Evolutionary conservation across 2,113 vertebrate species (phyloP), one percentile per base, ranked within the genome.

Genomic region (Zonotrichia leucophrys): DNA sequence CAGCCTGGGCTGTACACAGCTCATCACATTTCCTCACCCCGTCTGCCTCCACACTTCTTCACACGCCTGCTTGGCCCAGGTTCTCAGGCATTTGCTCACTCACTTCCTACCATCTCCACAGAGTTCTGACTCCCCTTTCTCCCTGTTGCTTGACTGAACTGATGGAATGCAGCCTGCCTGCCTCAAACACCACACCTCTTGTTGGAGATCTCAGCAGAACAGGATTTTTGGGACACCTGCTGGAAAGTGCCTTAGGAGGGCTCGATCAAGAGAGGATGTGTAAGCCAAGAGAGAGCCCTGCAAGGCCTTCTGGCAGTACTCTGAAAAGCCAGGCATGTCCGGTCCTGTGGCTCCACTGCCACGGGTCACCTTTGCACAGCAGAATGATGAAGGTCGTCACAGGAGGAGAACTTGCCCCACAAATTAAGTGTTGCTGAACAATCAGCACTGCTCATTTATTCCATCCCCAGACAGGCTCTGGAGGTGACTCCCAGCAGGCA

Each of bases 61-160:
- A 66, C 63, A 80, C 5, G 16, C 35, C 20, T 74, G 0, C 47
- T 33, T 28, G 49, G 41, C 75, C 44, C 64, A 73, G 37, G 62
- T 53, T 81, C 90, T 81, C 49, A 44, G 66, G 73, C n/a, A 47
- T 90, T 75, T 68, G 15, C 39, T 64, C 18, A 5, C 52, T 90
- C 3, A 2, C 60, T 69, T 70, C 7, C 0, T 52, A 70, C 78
- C 44, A 75, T 47, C 39, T 60, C 83, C 42, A 18, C 1, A 2
- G 64, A 60, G 72, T 82, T 81, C 18, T 64, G 66, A 88, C 83
- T 93, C 22, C 7, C 56, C 68, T 93, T 90, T 92, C 83, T 63
- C 53, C 41, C 69, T 42, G 62, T 3, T 81, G 76, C 79, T 89
- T 87, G 85, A 78, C 79, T 89, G 56, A 96, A 94, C 73, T 64